Conservation (phyloP, 2,113 vertebrate genomes). For the Saiga tatarica region DNA sequence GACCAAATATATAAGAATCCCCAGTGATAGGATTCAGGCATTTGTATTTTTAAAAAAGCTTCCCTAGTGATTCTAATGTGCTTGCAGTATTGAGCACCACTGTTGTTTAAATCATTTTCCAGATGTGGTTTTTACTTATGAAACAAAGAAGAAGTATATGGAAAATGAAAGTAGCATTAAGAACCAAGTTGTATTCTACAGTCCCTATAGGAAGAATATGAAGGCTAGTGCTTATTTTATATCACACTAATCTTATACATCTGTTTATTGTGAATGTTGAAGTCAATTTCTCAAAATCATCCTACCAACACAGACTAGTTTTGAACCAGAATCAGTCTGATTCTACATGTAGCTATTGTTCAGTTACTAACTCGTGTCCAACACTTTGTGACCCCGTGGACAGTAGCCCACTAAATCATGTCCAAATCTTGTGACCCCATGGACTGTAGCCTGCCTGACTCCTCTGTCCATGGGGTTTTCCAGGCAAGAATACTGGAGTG, state of each 20-base stretch:
- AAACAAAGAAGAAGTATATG: slow-evolving; percentile 19
- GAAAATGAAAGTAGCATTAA: background rate
- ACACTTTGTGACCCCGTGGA: background rate
- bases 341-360: background rate
- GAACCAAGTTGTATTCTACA: background rate
- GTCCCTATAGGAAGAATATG: background rate
- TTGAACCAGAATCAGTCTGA: background rate
- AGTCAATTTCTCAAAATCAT: background rate
- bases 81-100: background rate
- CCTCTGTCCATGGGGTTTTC: too few relatives aligned
- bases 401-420: background rate
- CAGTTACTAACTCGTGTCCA: background rate
- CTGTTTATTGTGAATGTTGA: background rate
- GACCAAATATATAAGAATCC: slow-evolving; percentile 55
- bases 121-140: slow-evolving; percentile 47
- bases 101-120: slow-evolving; percentile 21
- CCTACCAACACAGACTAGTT: background rate
- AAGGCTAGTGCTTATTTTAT: background rate
- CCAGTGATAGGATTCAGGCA: background rate
- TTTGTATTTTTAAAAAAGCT: slow-evolving; percentile 16
- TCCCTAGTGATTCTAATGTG: slow-evolving; percentile 29
- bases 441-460: too few relatives aligned
- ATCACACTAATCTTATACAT: background rate
- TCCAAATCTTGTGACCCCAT: too few relatives aligned
- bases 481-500: too few relatives aligned